Conservation (phyloP, 2,113 vertebrate genomes). For the Speoplatyrhinus poulsoni region DNA sequence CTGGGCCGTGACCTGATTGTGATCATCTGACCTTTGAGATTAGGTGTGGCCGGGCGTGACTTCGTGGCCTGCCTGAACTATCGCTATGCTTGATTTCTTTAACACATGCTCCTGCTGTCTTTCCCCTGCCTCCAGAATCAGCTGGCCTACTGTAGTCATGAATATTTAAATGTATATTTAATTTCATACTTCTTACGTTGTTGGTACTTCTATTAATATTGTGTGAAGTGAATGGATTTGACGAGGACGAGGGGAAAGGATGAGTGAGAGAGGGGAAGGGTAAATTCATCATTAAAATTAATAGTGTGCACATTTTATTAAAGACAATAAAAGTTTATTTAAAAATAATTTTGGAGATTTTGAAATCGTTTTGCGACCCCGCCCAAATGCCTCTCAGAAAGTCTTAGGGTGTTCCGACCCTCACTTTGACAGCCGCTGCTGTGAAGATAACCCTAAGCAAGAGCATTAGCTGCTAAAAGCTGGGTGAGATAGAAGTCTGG, state of each 20-base stretch:
- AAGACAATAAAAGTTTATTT: too few relatives aligned
- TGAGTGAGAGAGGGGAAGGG: background rate
- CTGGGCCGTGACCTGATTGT: too few relatives aligned
- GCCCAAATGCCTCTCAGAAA: too few relatives aligned
- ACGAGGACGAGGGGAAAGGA: conserved; percentile 41
- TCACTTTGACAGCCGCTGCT: conserved; percentile 16
- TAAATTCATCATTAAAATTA: conserved; percentile 42
- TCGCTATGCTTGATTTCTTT: background rate
- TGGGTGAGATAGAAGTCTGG: background rate
- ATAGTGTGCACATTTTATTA: too few relatives aligned
- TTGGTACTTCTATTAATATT: conserved; percentile 61
- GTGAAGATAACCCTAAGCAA: conserved; percentile 24
- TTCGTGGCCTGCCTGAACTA: too few relatives aligned
- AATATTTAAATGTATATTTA: conserved; percentile 78
- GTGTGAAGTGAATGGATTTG: conserved; percentile 52
- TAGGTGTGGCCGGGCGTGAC: too few relatives aligned
- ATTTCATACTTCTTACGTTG: conserved; percentile 59
- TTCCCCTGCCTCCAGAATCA: conserved; percentile 20
- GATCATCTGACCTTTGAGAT: too few relatives aligned
- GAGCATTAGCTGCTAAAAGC: conserved; percentile 6
- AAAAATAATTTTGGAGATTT: too few relatives aligned
- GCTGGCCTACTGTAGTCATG: conserved; percentile 55
- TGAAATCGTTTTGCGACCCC: too few relatives aligned
- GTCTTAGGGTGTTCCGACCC: background rate
- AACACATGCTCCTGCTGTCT: too few relatives aligned